A percentile compares a stretch with the other conserved stretches of the same genome.
Conservation (phyloP, 2,888 invertebrate genomes). For the Xylocampa areola region DNA sequence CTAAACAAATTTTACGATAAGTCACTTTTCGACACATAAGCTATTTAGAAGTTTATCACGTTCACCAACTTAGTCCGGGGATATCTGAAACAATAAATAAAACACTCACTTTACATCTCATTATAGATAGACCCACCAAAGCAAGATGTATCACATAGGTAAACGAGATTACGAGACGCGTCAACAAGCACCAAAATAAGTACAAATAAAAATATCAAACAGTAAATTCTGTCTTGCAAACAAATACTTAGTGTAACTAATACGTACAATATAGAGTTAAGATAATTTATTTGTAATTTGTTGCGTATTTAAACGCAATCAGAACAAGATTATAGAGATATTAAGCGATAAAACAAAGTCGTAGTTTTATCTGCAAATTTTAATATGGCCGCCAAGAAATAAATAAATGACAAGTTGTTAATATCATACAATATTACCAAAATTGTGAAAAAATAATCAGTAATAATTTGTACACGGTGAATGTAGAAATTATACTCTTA, state of each 20-base stretch:
- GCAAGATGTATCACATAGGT: slow-evolving; percentile 30
- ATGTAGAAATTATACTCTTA: slow-evolving; percentile 20
- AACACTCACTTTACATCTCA: slow-evolving; percentile 50
- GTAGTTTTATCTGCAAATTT: slow-evolving; percentile 72
- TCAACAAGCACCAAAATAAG: slow-evolving; percentile 79
- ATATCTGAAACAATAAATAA: slow-evolving; percentile 82
- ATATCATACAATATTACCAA: slow-evolving; percentile 3
- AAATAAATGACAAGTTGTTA: slow-evolving; percentile 51
- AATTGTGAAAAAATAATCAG: slow-evolving; percentile 5
- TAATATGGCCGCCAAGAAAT: slow-evolving; percentile 84
- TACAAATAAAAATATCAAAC: slow-evolving; percentile 68
- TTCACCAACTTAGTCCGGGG: slow-evolving; percentile 85
- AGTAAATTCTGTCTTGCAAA: slow-evolving; percentile 29
- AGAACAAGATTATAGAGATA: slow-evolving; percentile 73
- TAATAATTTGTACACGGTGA: slow-evolving; percentile 8
- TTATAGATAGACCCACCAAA: slow-evolving; percentile 27
- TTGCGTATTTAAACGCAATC: slow-evolving; percentile 39
- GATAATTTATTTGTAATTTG: slow-evolving; percentile 20
- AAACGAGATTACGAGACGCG: slow-evolving; percentile 79
- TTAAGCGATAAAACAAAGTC: slow-evolving; percentile 73
- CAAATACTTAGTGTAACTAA: slow-evolving; percentile 58
- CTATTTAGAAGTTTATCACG: slow-evolving; percentile 87
- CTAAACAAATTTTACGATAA: slow-evolving; percentile 87
- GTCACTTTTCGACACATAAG: slow-evolving; percentile 86
- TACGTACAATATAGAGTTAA: slow-evolving; percentile 14